Conservation (phyloP, 2,797 vertebrate species). For the Taeniopygia guttata region DNA sequence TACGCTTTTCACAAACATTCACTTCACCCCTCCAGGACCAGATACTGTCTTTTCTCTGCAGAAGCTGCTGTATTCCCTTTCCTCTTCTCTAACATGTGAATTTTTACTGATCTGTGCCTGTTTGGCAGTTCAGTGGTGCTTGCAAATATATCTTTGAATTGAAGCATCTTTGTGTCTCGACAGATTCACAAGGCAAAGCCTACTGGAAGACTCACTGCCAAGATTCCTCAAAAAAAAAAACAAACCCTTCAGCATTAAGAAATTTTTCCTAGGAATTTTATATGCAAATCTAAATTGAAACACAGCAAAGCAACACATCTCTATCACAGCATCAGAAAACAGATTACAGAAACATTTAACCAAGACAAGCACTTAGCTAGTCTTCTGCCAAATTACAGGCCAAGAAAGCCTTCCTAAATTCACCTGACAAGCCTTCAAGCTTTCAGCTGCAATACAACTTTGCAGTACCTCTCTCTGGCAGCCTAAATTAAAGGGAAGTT, state of each 20-base stretch:
- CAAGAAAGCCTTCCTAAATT: background rate
- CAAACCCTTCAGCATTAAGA: background rate
- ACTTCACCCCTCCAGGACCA: background rate
- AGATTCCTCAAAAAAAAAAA: background rate
- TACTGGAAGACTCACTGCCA: background rate
- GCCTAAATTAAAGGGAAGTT: background rate
- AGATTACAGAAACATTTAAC: background rate
- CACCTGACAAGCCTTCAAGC: background rate
- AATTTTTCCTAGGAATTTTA: background rate
- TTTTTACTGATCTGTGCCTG: background rate
- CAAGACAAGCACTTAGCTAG: background rate
- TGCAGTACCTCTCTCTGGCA: background rate
- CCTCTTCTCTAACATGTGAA: background rate
- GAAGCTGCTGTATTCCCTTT: background rate
- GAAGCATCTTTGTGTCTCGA: background rate
- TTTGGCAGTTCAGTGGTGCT: background rate
- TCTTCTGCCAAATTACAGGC: background rate
- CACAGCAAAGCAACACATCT: background rate
- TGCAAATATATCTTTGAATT: background rate
- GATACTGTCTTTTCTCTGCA: background rate
- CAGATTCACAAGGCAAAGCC: background rate
- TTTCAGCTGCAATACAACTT: background rate
- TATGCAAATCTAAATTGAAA: background rate
- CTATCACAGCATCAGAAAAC: background rate
- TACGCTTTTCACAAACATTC: background rate